These are phyloP conservation scores for Acanthacorydalis orientalis DNA, from an alignment of 2,888 invertebrate species.

Conservation along the genomic window DNA sequence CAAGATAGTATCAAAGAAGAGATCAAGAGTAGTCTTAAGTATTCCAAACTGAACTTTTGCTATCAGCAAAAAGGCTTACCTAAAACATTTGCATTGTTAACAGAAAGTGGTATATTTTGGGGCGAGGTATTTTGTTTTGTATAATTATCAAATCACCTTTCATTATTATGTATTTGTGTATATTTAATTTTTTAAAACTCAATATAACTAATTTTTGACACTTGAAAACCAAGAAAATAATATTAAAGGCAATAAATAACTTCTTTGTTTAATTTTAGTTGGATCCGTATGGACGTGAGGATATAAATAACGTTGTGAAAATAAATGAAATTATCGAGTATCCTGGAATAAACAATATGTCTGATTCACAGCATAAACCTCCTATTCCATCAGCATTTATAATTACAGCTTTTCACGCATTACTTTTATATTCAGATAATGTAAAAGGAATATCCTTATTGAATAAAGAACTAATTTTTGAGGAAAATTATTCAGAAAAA, in stretches of 20 bases:
- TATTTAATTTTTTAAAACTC: not conserved
- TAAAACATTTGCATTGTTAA: constrained; percentile 74
- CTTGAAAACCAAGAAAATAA: not conserved
- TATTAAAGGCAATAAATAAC: constrained; percentile 2
- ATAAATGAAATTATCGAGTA: constrained; percentile 29
- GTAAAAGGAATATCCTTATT: constrained; percentile 72
- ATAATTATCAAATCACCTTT: not conserved
- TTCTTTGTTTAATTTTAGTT: constrained; percentile 23
- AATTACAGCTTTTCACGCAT: constrained; percentile 78
- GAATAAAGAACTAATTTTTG: constrained; percentile 71
- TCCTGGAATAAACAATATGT: constrained; percentile 19
- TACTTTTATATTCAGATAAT: constrained; percentile 67
- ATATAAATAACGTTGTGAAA: constrained; percentile 30
- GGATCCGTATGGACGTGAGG: constrained; percentile 31
- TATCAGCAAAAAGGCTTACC: constrained; percentile 51
- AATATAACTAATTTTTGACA: constrained; percentile 5
- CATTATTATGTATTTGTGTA: not conserved
- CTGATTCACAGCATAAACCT: constrained; percentile 19
- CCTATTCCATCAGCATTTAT: constrained; percentile 55
- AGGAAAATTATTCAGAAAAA: constrained; percentile 69
- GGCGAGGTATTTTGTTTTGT: constrained; percentile 40
- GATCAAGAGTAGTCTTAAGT: constrained; percentile 51
- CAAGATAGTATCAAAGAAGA: constrained; percentile 57
- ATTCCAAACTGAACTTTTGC: constrained; percentile 66
- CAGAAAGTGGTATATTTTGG: constrained; percentile 64